Conservation (phyloP, 2,888 invertebrate genomes). For the Ophion ventricosus region DNA sequence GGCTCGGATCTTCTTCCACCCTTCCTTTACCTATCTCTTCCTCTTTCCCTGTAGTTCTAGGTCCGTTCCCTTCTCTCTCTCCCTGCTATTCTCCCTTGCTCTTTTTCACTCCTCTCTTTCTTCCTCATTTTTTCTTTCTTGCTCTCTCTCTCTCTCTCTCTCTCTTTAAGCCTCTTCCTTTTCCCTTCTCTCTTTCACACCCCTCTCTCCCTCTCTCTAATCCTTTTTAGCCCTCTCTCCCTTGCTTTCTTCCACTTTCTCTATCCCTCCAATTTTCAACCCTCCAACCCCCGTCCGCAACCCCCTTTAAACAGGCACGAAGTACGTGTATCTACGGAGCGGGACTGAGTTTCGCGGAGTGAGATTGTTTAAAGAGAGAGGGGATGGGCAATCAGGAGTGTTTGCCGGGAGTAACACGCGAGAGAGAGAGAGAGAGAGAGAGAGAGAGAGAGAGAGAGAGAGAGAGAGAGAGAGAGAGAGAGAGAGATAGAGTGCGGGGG, state of each 20-base stretch:
- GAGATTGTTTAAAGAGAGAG: constrained; percentile 80
- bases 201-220: constrained; percentile 3
- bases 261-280: constrained; percentile 7
- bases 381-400: constrained; percentile 82
- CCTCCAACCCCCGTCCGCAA: neutral
- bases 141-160: no score
- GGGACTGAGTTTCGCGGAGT: constrained; percentile 40
- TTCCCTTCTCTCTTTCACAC: neutral
- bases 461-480: constrained; percentile 67
- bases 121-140: constrained; percentile 3
- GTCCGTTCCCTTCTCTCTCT: neutral
- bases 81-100: neutral
- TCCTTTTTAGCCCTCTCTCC: neutral
- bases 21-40: neutral
- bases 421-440: constrained; percentile 63
- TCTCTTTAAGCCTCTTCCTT: no score
- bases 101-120: neutral
- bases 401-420: constrained; percentile 78
- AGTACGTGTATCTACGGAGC: constrained; percentile 20
- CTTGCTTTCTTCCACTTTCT: no score
- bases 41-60: neutral
- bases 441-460: constrained; percentile 68
- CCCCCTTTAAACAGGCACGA: constrained; percentile 32
- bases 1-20: neutral
- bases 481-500: constrained; percentile 67